Percentiles rank a stretch among this genome's conserved stretches.
Evolutionary conservation across 1,140 invertebrate genomes (phyloP).

Genomic region (Laupala kohalensis): DNA sequence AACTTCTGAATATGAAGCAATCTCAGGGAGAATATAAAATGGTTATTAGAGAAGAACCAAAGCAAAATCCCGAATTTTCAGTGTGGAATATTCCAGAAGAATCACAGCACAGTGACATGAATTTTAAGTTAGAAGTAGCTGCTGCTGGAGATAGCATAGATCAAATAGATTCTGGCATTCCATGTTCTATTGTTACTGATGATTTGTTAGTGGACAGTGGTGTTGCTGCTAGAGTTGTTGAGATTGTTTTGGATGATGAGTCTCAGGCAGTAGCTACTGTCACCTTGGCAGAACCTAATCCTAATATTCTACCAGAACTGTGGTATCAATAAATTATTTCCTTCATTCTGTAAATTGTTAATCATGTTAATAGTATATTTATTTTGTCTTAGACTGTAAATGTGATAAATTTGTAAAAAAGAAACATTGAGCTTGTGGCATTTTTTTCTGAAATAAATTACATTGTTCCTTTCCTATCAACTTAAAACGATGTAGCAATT

Average conservation of each 20-base stretch:
- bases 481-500: too few species aligned
- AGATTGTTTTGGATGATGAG: slow-evolving; percentile 14
- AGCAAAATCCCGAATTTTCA: neutral
- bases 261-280: slow-evolving; percentile 14
- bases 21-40: slow-evolving; percentile 16
- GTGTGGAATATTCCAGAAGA: slow-evolving; percentile 3
- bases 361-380: too few species aligned
- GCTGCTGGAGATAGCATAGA: neutral
- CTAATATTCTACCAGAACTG: slow-evolving; percentile 10
- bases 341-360: too few species aligned
- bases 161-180: neutral
- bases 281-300: slow-evolving; percentile 11
- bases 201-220: slow-evolving; percentile 1
- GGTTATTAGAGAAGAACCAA: slow-evolving; percentile 10
- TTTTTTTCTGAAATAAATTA: too few species aligned
- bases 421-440: too few species aligned
- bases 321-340: slow-evolving; percentile 11
- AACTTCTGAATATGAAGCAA: slow-evolving; percentile 3
- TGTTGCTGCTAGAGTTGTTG: slow-evolving; percentile 10
- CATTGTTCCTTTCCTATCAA: too few species aligned
- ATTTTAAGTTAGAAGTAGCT: slow-evolving; percentile 5
- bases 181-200: slow-evolving; percentile 10
- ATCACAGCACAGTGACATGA: neutral
- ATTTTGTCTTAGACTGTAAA: too few species aligned
- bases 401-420: too few species aligned